These are phyloP conservation scores for Corythornis cristatus DNA, from an alignment of 2,113 vertebrate species.

Conservation along the genomic window DNA sequence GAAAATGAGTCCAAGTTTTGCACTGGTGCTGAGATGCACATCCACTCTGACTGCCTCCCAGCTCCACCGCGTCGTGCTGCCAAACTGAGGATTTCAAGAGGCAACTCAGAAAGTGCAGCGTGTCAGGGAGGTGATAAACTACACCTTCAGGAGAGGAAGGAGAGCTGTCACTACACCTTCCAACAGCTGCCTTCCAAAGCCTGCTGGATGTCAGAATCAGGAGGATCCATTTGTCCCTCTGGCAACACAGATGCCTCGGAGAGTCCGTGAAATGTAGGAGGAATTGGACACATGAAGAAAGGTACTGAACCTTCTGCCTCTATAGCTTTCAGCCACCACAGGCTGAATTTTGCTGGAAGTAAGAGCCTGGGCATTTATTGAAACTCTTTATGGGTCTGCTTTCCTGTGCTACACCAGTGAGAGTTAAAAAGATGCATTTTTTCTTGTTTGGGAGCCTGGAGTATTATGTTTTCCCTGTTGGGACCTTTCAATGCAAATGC, in stretches of 20 bases:
- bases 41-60: neutral
- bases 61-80: rapidly evolving
- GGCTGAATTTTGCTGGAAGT: neutral
- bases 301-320: neutral
- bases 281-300: neutral
- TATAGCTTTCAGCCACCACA: neutral
- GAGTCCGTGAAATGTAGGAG: neutral
- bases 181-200: neutral
- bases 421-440: neutral
- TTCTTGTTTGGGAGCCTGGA: neutral
- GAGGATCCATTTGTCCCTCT: neutral
- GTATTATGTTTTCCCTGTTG: neutral
- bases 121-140: neutral
- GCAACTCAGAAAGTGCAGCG: neutral
- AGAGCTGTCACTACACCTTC: neutral
- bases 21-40: neutral
- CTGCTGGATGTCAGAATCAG: neutral
- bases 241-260: neutral
- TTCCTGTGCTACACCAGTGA: neutral
- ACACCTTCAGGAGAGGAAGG: neutral
- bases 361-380: neutral
- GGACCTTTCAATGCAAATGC: neutral
- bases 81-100: neutral
- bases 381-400: neutral
- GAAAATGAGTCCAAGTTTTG: neutral